Evolutionary conservation across 2,888 invertebrate species (phyloP).

Genomic region (Phytoseiulus persimilis): DNA sequence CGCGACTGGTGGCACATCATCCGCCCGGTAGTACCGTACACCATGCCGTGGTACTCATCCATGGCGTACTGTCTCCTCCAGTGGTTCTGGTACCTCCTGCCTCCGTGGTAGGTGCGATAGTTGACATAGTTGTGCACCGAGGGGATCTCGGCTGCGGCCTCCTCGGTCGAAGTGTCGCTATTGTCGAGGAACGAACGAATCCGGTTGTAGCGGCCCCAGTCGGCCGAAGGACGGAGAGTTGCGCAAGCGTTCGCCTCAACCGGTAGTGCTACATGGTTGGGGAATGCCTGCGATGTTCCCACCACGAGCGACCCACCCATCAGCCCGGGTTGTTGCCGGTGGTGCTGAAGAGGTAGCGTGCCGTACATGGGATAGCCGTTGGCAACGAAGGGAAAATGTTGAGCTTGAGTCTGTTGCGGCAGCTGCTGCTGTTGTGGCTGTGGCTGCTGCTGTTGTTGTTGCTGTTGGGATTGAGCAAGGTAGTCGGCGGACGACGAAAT

Average conservation of each 20-base stretch:
- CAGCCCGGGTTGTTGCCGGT: conserved; percentile 10
- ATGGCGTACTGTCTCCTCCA: conserved; percentile 37
- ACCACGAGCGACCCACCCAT: background rate
- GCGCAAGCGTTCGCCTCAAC: conserved; percentile 5
- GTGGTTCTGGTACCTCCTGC: conserved; percentile 19
- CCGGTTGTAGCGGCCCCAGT: conserved; percentile 34
- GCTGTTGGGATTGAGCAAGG: conserved; percentile 6
- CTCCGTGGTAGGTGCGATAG: conserved; percentile 24
- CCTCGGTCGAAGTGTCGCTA: conserved; percentile 35
- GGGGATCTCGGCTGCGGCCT: conserved; percentile 14
- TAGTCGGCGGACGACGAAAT: conserved; percentile 28
- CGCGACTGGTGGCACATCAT: conserved; percentile 30
- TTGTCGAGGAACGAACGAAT: conserved; percentile 30
- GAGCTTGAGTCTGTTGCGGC: background rate
- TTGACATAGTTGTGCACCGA: conserved; percentile 31
- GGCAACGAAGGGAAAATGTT: background rate
- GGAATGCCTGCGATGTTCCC: conserved; percentile 17
- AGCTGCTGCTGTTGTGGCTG: background rate
- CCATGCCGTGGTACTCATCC: conserved; percentile 33
- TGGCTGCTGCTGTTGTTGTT: conserved; percentile 7
- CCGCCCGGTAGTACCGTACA: conserved; percentile 25
- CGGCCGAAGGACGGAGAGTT: conserved; percentile 27
- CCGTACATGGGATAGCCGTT: conserved; percentile 23
- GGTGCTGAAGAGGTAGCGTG: conserved; percentile 25
- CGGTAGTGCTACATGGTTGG: conserved; percentile 23